A percentile compares a stretch with the other conserved stretches of the same genome.
phyloP scores from a whole-genome alignment of 2,888 invertebrate species.

The Pyrochroa serraticornis region DNA sequence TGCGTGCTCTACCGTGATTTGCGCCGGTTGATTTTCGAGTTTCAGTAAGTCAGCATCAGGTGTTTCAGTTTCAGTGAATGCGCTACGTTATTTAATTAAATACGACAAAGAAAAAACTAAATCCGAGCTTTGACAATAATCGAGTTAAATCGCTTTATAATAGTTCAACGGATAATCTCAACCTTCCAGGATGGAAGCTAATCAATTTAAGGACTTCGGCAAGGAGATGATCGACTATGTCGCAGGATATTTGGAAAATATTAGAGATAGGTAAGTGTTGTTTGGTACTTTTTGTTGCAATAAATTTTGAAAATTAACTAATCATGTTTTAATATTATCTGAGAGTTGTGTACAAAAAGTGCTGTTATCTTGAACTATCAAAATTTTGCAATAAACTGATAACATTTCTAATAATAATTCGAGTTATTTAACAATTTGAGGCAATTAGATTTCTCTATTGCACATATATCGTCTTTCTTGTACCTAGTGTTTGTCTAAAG shows the following conservation, averaged over 20 bases:
- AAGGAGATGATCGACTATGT: slow-evolving; percentile 95
- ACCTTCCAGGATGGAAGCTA: slow-evolving; percentile 72
- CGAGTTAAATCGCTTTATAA: not conserved
- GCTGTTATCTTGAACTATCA: no score
- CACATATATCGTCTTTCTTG: no score
- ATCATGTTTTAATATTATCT: no score
- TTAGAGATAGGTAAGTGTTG: slow-evolving; percentile 79
- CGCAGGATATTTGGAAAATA: slow-evolving; percentile 90
- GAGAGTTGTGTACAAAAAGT: no score
- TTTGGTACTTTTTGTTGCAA: not conserved
- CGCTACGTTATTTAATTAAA: not conserved
- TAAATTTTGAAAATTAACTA: slow-evolving; percentile 7
- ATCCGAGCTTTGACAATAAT: not conserved
- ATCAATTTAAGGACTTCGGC: slow-evolving; percentile 84
- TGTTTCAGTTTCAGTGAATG: slow-evolving; percentile 7
- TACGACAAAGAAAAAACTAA: not conserved
- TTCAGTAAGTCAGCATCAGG: slow-evolving; percentile 22
- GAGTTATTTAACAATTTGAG: no score
- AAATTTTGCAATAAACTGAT: no score
- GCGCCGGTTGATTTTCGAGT: slow-evolving; percentile 16
- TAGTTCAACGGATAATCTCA: slow-evolving; percentile 7
- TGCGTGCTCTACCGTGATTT: slow-evolving; percentile 21
- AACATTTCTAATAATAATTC: no score
- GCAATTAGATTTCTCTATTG: no score
- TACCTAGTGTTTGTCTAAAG: no score